Evolutionary conservation across 2,113 vertebrate species (phyloP).

Genomic region (Corvus cornix): DNA sequence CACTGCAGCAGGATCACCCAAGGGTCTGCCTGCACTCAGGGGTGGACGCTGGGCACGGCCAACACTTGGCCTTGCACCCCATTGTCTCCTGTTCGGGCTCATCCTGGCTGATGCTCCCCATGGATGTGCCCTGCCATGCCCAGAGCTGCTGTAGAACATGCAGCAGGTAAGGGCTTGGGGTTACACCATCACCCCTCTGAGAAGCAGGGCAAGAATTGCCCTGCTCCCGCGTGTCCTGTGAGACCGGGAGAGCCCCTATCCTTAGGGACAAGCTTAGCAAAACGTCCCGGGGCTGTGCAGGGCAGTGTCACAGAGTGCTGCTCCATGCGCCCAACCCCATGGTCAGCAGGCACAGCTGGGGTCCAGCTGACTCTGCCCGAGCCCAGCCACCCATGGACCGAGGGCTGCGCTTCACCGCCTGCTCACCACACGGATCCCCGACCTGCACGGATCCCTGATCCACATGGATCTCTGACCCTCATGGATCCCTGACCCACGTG

Average conservation of each 20-base stretch:
- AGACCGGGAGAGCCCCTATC: background rate
- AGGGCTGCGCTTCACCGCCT: fast-evolving
- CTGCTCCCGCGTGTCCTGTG: fast-evolving
- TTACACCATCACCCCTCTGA: fast-evolving
- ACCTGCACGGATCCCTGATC: fast-evolving
- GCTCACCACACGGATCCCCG: fast-evolving
- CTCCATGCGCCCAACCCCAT: fast-evolving
- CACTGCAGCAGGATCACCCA: background rate
- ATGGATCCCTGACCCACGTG: fast-evolving
- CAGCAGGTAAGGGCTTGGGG: background rate
- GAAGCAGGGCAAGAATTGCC: background rate
- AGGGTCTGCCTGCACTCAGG: fast-evolving
- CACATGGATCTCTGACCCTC: fast-evolving
- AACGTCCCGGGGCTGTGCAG: fast-evolving
- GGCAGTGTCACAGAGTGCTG: background rate
- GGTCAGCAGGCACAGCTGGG: fast-evolving
- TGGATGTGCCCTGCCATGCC: background rate
- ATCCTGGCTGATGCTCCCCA: fast-evolving
- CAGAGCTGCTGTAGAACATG: fast-evolving
- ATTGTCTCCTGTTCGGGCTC: fast-evolving
- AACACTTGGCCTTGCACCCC: fast-evolving
- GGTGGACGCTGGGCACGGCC: fast-evolving
- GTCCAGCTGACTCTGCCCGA: background rate
- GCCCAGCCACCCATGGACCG: fast-evolving
- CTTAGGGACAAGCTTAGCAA: fast-evolving